phyloP scores from a whole-genome alignment of 2,113 vertebrate genomes.

The Mesitornis unicolor region DNA sequence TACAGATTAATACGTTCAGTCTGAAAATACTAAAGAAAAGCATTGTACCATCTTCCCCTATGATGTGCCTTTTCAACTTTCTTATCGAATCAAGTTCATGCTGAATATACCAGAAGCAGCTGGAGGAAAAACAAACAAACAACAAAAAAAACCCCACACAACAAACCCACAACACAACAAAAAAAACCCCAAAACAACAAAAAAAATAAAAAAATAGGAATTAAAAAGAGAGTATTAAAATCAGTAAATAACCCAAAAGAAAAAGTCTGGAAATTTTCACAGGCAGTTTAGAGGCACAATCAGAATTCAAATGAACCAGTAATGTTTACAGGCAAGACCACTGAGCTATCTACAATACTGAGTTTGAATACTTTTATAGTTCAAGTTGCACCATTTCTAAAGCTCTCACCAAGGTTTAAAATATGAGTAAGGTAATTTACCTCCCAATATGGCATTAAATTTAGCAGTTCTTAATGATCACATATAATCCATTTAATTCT shows the following conservation, averaged over 20 bases:
- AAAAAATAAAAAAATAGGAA: too few species aligned
- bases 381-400: background rate
- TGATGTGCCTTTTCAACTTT: background rate
- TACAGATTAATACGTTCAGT: background rate
- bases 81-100: background rate
- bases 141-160: background rate
- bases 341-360: background rate
- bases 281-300: background rate
- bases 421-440: constrained; percentile 16
- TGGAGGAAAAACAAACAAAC: too few species aligned
- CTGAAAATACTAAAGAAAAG: background rate
- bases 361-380: background rate
- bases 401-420: background rate
- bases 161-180: too few species aligned
- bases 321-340: background rate
- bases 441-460: constrained; percentile 1
- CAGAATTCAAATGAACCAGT: background rate
- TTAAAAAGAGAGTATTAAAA: background rate
- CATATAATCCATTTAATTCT: constrained; percentile 46
- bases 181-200: background rate
- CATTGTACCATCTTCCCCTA: background rate
- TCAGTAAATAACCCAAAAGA: background rate
- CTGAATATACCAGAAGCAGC: background rate
- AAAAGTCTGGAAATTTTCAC: background rate
- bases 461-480: constrained; percentile 44